A percentile compares a stretch with the other conserved stretches of the same genome.
Conservation (phyloP, 2,888 invertebrate genomes). For the Dolichopus griseipennis region DNA sequence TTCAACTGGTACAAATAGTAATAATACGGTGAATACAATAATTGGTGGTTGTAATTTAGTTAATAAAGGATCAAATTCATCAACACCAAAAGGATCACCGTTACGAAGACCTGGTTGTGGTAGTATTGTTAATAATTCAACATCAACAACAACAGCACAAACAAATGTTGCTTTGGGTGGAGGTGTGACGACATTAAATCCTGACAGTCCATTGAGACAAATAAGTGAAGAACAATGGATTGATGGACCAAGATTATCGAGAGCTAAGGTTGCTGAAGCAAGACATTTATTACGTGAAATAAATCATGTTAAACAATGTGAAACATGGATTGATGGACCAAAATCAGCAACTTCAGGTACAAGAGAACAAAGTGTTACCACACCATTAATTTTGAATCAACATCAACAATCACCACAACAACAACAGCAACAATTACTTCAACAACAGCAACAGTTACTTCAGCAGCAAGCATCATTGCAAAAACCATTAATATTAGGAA, state of each 20-base stretch:
- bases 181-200: constrained; percentile 34
- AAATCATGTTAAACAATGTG: constrained; percentile 66
- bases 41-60: constrained; percentile 12
- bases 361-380: not conserved
- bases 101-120: constrained; percentile 41
- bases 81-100: constrained; percentile 49
- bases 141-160: constrained; percentile 9
- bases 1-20: not conserved
- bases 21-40: not conserved
- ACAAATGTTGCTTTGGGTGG: not conserved
- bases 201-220: constrained; percentile 40
- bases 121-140: constrained; percentile 13
- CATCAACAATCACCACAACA: not conserved
- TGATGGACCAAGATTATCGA: constrained; percentile 85
- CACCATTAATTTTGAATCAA: not conserved
- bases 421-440: not conserved
- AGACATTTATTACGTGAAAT: constrained; percentile 70
- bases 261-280: constrained; percentile 72
- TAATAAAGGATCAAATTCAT: constrained; percentile 41
- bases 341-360: constrained; percentile 51
- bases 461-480: constrained; percentile 15
- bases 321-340: constrained; percentile 95
- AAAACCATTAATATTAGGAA: constrained; percentile 44
- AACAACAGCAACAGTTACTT: not conserved
- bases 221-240: constrained; percentile 90